Conservation (phyloP, 2,113 vertebrate species). For the Orthochromis malagaraziensis region DNA sequence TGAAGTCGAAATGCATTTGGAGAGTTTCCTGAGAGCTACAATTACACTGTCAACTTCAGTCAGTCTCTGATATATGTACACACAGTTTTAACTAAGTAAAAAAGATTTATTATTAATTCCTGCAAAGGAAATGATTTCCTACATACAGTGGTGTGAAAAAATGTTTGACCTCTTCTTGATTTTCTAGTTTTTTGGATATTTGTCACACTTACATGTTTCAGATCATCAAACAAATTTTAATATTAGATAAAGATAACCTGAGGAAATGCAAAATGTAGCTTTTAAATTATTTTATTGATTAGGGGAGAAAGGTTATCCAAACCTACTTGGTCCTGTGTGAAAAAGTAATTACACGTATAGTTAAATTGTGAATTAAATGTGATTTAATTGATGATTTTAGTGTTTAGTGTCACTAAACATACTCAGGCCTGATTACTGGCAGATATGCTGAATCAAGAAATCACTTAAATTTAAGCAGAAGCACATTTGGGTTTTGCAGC, state of each 20-base stretch:
- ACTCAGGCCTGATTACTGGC: neutral
- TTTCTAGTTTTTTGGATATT: neutral
- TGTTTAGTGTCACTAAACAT: neutral
- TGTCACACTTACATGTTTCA: neutral
- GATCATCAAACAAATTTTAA: neutral
- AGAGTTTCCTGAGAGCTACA: constrained; percentile 3
- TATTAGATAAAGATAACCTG: neutral
- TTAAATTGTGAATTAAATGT: neutral
- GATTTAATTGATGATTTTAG: neutral
- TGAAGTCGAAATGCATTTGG: neutral
- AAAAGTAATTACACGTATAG: neutral
- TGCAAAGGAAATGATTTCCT: constrained; percentile 6
- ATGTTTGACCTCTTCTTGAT: neutral
- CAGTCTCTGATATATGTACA: neutral
- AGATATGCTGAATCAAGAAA: neutral
- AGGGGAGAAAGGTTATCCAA: neutral
- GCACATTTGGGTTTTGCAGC: neutral
- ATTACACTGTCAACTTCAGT: constrained; percentile 24
- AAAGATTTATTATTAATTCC: constrained; percentile 6
- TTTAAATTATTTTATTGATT: neutral
- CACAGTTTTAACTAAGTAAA: neutral
- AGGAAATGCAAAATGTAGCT: neutral
- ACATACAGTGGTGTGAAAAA: neutral
- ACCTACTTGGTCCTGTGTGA: neutral
- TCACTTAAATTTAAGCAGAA: neutral